Base-by-base conservation (phyloP, 37 sponge, comb jelly and placozoan species). In the Chondrilla cf. caribensis region DNA sequence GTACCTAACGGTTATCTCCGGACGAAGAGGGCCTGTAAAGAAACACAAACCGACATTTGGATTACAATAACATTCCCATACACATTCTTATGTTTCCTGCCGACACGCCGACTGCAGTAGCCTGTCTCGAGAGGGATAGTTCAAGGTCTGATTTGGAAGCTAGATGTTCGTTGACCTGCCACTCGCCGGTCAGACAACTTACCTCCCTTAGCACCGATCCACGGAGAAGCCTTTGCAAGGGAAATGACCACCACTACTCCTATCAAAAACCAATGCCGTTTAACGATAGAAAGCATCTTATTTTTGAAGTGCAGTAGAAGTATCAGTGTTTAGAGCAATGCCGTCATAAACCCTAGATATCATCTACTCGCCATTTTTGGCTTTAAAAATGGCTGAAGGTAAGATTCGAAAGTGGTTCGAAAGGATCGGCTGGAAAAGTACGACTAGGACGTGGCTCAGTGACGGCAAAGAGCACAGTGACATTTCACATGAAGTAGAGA, bases 171-270 rank as follows among this genome's bases (percentile, higher is more conserved):
- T n/a, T n/a, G n/a, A n/a, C n/a, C n/a, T n/a, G n/a, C n/a, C n/a
- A n/a, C 51, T 14, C 51, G 11, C 51, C 51, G 64, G 22, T 62
- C 29, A 22, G 9, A 6, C 9, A 32, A 54, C 84, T n/a, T 70
- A 86, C 97, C 96, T 83, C 90, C 94, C 77, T 93, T 95, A 35
- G 86, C 82, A 4, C 99, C 99, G 38, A 98, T 21, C n/a, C 77
- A 51, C 7, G 99, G 99, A 28, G 75, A 35, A 8, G 86, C 31
- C 40, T 95, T 91, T 28, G 99, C 99, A 21, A 89, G 82, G 3
- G 81, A 15, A 26, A 98, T 98, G 47, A 94, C 92, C 32, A 60
- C 2, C 43, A 98, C 82, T 4, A 98, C 77, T 1, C 96, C 93
- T 18, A 98, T 6, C 0, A 98, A 37, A 80, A 98, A 98, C 99